phyloP scores from a whole-genome alignment of 1,140 invertebrate species.

The Drosophila bifasciata region DNA sequence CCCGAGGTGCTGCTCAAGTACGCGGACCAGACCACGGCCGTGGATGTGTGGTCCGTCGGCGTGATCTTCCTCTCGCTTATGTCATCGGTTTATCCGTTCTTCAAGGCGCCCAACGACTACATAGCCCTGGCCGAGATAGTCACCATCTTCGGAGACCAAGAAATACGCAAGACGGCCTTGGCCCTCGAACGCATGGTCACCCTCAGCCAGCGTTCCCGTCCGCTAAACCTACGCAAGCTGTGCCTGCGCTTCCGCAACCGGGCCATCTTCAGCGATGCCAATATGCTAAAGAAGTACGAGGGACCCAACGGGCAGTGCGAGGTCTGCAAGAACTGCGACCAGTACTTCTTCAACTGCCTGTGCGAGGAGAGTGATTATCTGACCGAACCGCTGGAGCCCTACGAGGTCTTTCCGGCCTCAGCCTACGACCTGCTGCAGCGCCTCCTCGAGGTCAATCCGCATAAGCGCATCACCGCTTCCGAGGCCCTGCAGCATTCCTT shows the following conservation, averaged over 20 bases:
- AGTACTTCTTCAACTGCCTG: slow-evolving; percentile 79
- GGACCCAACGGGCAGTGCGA: slow-evolving; percentile 63
- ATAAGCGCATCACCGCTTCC: slow-evolving; percentile 98
- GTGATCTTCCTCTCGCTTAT: slow-evolving; percentile 93
- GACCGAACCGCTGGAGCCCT: slow-evolving; percentile 69
- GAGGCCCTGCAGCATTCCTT: slow-evolving; percentile 99
- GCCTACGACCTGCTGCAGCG: slow-evolving; percentile 99
- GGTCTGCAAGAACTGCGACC: slow-evolving; percentile 81
- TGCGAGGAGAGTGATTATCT: slow-evolving; percentile 65
- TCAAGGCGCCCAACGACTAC: slow-evolving; percentile 91
- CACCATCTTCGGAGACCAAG: slow-evolving; percentile 90
- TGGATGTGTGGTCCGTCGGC: slow-evolving; percentile 96
- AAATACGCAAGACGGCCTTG: slow-evolving; percentile 88
- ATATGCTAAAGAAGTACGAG: slow-evolving; percentile 60
- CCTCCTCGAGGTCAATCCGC: slow-evolving; percentile 99
- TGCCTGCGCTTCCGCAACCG: slow-evolving; percentile 84
- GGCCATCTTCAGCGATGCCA: slow-evolving; percentile 60
- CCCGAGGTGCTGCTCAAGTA: slow-evolving; percentile 94
- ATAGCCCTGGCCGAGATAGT: slow-evolving; percentile 93
- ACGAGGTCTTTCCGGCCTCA: slow-evolving; percentile 74
- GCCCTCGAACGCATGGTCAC: slow-evolving; percentile 87
- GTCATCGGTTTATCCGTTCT: slow-evolving; percentile 92
- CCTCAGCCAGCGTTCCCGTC: slow-evolving; percentile 85
- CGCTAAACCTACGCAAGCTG: slow-evolving; percentile 85
- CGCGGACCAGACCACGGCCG: slow-evolving; percentile 90